These are phyloP conservation scores for Palythoa grandiflora DNA, from an alignment of 92 coral and sea anemone species.

Conservation along the genomic window DNA sequence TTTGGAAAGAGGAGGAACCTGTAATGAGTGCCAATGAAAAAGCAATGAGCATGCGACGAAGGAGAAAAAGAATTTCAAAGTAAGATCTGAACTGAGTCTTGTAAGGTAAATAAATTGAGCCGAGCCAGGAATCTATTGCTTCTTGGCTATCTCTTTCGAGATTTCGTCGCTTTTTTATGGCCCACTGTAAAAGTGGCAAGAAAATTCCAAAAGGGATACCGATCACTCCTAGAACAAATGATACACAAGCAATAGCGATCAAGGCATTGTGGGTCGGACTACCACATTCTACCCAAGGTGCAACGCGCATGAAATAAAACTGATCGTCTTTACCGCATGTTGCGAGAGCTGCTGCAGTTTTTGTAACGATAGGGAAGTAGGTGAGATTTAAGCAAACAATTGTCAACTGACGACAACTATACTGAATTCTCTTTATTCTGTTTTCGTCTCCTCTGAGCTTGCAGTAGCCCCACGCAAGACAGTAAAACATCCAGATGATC, in stretches of 20 bases:
- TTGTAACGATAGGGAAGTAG: conserved; percentile 70
- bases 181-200: conserved; percentile 56
- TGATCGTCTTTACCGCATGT: conserved; percentile 47
- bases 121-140: conserved; percentile 52
- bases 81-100: conserved; percentile 39
- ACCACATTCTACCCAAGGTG: conserved; percentile 69
- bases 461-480: conserved; percentile 35
- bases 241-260: conserved; percentile 49
- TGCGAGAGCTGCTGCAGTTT: conserved; percentile 62
- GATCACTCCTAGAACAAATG: conserved; percentile 55
- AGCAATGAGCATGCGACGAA: conserved; percentile 73
- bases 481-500: conserved; percentile 51
- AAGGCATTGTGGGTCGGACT: conserved; percentile 42
- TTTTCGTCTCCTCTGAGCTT: conserved; percentile 30
- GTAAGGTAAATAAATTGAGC: conserved; percentile 57
- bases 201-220: conserved; percentile 66
- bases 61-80: conserved; percentile 68
- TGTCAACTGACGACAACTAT: conserved; percentile 55
- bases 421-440: conserved; percentile 33
- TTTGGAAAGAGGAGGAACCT: conserved; percentile 66
- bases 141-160: conserved; percentile 22
- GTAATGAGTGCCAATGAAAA: conserved; percentile 67
- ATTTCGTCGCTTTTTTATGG: conserved; percentile 2
- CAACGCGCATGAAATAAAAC: conserved; percentile 46
- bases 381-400: conserved; percentile 58